Conservation (phyloP, 1,140 invertebrate species). For the Cyclargus thomasi region DNA sequence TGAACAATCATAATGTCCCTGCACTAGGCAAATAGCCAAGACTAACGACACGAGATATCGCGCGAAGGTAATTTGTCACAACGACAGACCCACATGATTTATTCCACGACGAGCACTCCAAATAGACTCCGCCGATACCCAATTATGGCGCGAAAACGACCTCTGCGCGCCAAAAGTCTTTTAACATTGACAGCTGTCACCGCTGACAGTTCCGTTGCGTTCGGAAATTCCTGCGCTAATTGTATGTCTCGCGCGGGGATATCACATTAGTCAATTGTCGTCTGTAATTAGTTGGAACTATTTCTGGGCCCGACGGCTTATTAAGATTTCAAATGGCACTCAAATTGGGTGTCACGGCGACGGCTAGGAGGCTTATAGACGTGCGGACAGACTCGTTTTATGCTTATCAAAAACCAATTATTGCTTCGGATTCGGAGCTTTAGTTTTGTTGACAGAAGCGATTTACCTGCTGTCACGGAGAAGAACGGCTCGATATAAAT, state of each 20-base stretch:
- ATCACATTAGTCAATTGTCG: background rate
- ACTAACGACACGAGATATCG: background rate
- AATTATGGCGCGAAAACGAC: background rate
- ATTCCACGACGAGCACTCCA: background rate
- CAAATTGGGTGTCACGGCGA: background rate
- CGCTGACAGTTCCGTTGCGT: background rate
- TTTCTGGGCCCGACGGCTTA: background rate
- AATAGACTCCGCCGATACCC: background rate
- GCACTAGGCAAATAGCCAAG: background rate
- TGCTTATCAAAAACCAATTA: constrained; percentile 3
- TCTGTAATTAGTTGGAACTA: background rate
- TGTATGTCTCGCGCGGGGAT: background rate
- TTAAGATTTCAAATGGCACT: background rate
- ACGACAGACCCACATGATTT: background rate
- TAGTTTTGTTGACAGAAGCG: background rate
- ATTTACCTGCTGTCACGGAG: background rate
- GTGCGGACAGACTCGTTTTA: background rate
- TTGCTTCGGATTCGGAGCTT: background rate
- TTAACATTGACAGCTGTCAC: background rate
- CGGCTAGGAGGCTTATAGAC: background rate
- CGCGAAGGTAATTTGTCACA: background rate
- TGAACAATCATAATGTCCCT: too few relatives aligned
- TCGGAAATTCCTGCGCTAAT: background rate
- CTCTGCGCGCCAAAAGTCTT: background rate
- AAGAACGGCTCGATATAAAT: constrained; percentile 12